These are phyloP conservation scores for Notarius lentiginosus DNA, from an alignment of 2,113 vertebrate species.

Conservation along the genomic window DNA sequence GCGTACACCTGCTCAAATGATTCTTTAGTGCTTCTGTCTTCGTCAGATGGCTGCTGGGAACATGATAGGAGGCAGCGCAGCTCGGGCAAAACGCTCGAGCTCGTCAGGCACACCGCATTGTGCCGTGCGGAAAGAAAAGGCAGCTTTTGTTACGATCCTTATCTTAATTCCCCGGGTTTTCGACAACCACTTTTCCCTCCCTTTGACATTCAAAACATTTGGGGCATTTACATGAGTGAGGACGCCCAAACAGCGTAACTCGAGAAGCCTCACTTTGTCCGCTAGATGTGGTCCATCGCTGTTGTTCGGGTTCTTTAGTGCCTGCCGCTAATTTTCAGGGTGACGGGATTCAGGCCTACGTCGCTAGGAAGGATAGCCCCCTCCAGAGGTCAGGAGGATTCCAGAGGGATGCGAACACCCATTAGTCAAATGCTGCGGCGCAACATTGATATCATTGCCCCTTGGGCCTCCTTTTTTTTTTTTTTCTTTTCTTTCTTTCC, in stretches of 20 bases:
- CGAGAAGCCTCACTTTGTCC: slow-evolving; percentile 65
- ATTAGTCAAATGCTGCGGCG: slow-evolving; percentile 53
- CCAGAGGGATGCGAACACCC: slow-evolving; percentile 54
- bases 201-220: slow-evolving; percentile 75
- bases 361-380: slow-evolving; percentile 50
- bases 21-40: slow-evolving; percentile 42
- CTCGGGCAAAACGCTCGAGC: slow-evolving; percentile 49
- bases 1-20: slow-evolving; percentile 56
- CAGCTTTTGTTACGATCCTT: slow-evolving; percentile 71
- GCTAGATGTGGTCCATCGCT: slow-evolving; percentile 61
- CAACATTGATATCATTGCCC: slow-evolving; percentile 48
- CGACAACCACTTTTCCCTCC: slow-evolving; percentile 68
- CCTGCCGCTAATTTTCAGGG: slow-evolving; percentile 46
- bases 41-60: slow-evolving; percentile 54
- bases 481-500: background rate
- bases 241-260: slow-evolving; percentile 64
- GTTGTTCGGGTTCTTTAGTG: slow-evolving; percentile 38
- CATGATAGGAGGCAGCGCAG: slow-evolving; percentile 49
- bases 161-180: slow-evolving; percentile 74
- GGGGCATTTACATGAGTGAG: slow-evolving; percentile 48
- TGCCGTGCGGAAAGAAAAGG: slow-evolving; percentile 55
- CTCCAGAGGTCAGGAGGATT: slow-evolving; percentile 53
- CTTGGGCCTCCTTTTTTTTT: slow-evolving; percentile 36
- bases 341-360: slow-evolving; percentile 36
- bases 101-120: slow-evolving; percentile 59